Percentiles rank a stretch among this genome's conserved stretches.
Evolutionary conservation across 2,113 vertebrate genomes (phyloP).

Genomic region (Naja naja): DNA sequence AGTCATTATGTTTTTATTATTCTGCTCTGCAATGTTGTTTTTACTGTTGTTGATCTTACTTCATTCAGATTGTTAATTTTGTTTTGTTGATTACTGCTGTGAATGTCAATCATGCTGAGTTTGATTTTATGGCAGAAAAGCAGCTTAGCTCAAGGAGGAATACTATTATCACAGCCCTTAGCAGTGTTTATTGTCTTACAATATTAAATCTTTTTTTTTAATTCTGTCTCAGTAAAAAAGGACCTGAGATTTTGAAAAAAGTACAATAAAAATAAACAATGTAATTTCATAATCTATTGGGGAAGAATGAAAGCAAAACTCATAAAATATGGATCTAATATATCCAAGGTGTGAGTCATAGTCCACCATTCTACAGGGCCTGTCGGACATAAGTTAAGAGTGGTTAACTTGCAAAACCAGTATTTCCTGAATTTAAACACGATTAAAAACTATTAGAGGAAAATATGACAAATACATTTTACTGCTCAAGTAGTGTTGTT

Average conservation of each 20-base stretch:
- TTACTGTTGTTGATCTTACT: not conserved
- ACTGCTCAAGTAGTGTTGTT: not conserved
- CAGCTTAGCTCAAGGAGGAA: not conserved
- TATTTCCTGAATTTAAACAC: not conserved
- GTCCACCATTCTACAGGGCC: not conserved
- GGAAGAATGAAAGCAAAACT: not conserved
- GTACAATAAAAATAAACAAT: not conserved
- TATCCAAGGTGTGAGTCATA: not conserved
- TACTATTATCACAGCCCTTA: not conserved
- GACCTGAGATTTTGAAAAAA: not conserved
- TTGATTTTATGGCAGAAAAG: not conserved
- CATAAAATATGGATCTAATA: not conserved
- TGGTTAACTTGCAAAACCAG: conserved; percentile 7
- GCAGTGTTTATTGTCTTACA: not conserved
- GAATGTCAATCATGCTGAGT: not conserved
- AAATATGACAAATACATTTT: not conserved
- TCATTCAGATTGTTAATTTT: not conserved
- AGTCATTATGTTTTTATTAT: not conserved
- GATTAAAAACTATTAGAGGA: conserved; percentile 10
- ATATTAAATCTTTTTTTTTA: not conserved
- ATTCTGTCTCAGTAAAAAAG: not conserved
- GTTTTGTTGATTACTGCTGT: not conserved
- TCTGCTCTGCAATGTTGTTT: not conserved
- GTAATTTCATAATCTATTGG: not conserved
- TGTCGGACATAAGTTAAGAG: not conserved